Base-by-base conservation (phyloP, 2,888 invertebrate species). In the Drosophila flavopinicola region DNA sequence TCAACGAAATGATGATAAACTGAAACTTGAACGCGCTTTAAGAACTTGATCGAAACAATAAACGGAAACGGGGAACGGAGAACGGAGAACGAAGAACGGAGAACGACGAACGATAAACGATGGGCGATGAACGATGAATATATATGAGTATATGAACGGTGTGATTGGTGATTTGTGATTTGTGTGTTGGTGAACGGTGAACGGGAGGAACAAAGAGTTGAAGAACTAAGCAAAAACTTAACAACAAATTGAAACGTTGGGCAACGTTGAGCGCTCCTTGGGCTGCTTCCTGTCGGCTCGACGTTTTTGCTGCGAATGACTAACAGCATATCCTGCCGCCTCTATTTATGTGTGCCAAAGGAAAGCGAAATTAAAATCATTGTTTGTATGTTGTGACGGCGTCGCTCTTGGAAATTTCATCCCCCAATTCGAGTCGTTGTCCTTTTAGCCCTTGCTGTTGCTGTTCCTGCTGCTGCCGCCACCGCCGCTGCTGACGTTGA, bases 291-390 rank as follows among this genome's bases (percentile, higher is more conserved):
- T 88, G 80, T 85, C 90, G 87, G 86, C 87, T 85, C 88, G 88
- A 89, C 89, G 88, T 88, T 88, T 89, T 82, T 89, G 88, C 87
- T 90, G 87, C 90, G 91, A 91, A 91, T 91, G 91, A 90, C 90
- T 89, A 90, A 87, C 89, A 79, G 66, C 77, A 80, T 88, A 85
- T 85, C 86, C 85, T 83, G 83, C 78, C 87, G 77, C 87, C 83
- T 77, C 89, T 90, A 90, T 90, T 91, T 90, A 90, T 91, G 88
- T 88, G 72, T 83, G 86, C 84, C 83, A 87, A 88, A 84, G 78
- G 87, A 88, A 87, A 87, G 88, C 87, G 88, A 88, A 88, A 88
- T 78, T 83, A 78, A 84, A 84, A 87, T 83, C 78, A 74, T 87
- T 86, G 85, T 86, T 78, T 74, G 70, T 78, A 77, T 85, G 73